These are phyloP conservation scores for Melanotaenia parkinsoni DNA, from an alignment of 2,797 vertebrate species.

Conservation along the genomic window DNA sequence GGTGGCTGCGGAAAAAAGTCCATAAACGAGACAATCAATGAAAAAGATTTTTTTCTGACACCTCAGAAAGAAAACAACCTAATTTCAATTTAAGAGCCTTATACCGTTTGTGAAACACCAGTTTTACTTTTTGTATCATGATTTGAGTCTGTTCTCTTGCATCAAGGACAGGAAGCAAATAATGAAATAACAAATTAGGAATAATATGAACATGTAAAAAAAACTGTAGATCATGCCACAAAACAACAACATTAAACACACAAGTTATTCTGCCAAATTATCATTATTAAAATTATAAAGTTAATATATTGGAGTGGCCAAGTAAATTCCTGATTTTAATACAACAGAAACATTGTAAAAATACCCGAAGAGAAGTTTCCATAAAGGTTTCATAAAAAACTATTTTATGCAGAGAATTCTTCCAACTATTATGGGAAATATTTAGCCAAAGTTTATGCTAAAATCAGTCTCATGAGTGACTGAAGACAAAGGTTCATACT, in stretches of 20 bases:
- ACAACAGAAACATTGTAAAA: not conserved
- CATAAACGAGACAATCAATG: no score
- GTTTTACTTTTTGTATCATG: no score
- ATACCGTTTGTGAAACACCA: no score
- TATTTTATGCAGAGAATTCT: not conserved
- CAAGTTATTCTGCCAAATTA: not conserved
- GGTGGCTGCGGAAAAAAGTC: no score
- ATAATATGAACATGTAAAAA: no score
- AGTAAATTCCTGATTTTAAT: not conserved
- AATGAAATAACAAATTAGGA: no score
- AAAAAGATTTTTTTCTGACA: no score
- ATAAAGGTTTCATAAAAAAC: no score
- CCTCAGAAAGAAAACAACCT: no score
- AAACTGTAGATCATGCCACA: not conserved
- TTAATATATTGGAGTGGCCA: not conserved
- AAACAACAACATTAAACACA: not conserved
- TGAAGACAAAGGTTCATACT: not conserved
- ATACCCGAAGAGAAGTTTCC: not conserved
- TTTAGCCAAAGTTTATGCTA: not conserved
- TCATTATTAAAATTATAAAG: not conserved
- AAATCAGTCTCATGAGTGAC: not conserved
- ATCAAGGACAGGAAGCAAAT: no score
- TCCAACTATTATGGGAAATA: not conserved
- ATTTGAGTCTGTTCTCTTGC: no score
- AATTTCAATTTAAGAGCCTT: no score